Percentiles rank a stretch among this genome's conserved stretches.
These are phyloP conservation scores for Antheraea mylitta DNA, from an alignment of 1,140 invertebrate species.

Conservation along the genomic window DNA sequence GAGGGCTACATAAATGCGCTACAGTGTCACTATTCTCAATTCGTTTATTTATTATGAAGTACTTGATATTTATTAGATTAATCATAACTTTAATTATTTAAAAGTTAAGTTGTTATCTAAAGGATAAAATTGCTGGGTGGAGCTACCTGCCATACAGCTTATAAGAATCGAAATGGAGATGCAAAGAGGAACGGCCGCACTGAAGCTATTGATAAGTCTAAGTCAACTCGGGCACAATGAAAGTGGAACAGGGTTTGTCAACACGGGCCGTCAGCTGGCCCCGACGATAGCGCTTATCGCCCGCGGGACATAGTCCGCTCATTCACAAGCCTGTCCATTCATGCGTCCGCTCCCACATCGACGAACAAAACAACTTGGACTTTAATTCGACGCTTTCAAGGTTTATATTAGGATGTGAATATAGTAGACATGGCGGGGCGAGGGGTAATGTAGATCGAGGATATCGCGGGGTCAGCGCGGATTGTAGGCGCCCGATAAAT, in stretches of 20 bases:
- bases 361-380: conserved; percentile 34
- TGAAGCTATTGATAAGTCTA: conserved; percentile 59
- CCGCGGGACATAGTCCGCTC: conserved; percentile 74
- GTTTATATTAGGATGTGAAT: conserved; percentile 35
- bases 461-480: conserved; percentile 75
- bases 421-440: conserved; percentile 36
- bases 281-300: conserved; percentile 73
- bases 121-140: too few species aligned
- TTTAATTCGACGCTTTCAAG: conserved; percentile 38
- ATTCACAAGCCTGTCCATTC: conserved; percentile 75
- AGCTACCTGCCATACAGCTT: neutral
- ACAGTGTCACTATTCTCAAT: too few species aligned
- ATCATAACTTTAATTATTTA: too few species aligned
- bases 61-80: too few species aligned
- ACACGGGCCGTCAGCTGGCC: conserved; percentile 72
- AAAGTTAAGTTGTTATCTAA: too few species aligned
- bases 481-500: conserved; percentile 75
- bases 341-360: conserved; percentile 53
- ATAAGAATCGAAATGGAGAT: conserved; percentile 27
- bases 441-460: conserved; percentile 67
- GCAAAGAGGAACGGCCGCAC: conserved; percentile 27
- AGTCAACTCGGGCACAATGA: conserved; percentile 55
- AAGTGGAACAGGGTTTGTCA: conserved; percentile 77
- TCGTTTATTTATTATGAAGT: too few species aligned
- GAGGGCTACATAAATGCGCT: too few species aligned